Evolutionary conservation across 2,113 vertebrate species (phyloP), one percentile per base, ranked within the genome.

Genomic region (Melanotaenia duboulayi): DNA sequence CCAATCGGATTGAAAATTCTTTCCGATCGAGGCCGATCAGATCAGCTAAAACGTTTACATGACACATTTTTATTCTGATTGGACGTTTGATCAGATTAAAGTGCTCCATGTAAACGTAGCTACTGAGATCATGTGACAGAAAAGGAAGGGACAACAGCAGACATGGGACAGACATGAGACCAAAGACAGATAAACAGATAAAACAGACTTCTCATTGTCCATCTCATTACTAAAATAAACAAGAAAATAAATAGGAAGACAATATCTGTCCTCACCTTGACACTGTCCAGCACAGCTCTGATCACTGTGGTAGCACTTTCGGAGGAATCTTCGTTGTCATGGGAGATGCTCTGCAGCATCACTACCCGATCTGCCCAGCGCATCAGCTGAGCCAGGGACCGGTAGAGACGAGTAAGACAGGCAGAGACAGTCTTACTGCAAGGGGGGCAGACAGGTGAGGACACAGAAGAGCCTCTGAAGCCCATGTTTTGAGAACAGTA

Each of bases 331-430:
- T 96, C 95, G 82, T 97, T 92, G 63, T 96, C 94, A 0, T 91
- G 93, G 74, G 94, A 93, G 54, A 96, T 85, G 0, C 95, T 95
- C 64, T 96, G 95, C 20, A 99, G 92, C 94, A 97, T 97, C 81
- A 98, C 32, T 5, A 35, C 95, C 78, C 95, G 95, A 64, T 99
- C 97, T 0, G 95, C 95, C 97, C 97, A 99, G 52, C 92, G 94
- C n/a, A 98, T 97, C 23, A 99, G 95, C 77, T 97, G 95, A 78
- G 94, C 97, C 50, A 98, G 90, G 65, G 96, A 96, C 81, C 93
- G 94, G 91, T 97, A 96, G 35, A 97, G 95, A 0, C 95, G 92
- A 84, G 89, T 93, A 24, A 96, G 95, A 91, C 96, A 96, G 67
- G 95, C 94, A 0, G 95, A 94, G 72, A 98, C 90, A 23, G 95